Conservation (phyloP, 2,113 vertebrate species). For the Notechis scutatus region DNA sequence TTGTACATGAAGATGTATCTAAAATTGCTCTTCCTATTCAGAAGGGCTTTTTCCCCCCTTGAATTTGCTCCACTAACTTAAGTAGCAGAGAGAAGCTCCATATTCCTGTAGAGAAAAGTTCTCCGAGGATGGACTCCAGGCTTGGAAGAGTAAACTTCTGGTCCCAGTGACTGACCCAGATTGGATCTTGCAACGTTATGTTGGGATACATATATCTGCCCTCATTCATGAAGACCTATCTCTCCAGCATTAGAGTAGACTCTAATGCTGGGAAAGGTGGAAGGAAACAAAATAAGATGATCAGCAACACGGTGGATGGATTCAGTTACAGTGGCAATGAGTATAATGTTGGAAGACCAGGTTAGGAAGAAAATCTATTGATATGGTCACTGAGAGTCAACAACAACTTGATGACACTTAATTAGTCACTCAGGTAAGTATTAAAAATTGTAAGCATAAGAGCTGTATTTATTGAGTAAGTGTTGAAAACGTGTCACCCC, state of each 20-base stretch:
- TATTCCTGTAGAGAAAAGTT: too few species aligned
- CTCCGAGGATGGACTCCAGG: too few species aligned
- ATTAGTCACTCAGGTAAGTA: neutral
- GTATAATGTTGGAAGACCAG: neutral
- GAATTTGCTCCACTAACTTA: neutral
- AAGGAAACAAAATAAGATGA: neutral
- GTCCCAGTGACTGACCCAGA: neutral
- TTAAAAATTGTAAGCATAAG: neutral
- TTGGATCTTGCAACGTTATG: neutral
- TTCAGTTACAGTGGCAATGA: neutral
- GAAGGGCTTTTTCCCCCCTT: neutral
- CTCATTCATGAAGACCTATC: neutral
- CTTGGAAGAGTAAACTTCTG: neutral
- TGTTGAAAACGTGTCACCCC: too few species aligned
- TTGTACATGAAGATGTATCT: neutral
- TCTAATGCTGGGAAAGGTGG: neutral
- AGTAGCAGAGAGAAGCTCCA: neutral
- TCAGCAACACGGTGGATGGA: neutral
- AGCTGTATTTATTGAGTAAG: neutral
- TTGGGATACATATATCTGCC: neutral
- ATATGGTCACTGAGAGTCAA: neutral
- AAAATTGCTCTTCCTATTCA: neutral
- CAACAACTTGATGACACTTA: neutral
- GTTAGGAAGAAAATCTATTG: neutral
- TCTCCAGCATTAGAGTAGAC: neutral